A percentile compares a stretch with the other conserved stretches of the same genome.
Conservation (phyloP, 1,140 invertebrate species). For the Cyclina sinensis region DNA sequence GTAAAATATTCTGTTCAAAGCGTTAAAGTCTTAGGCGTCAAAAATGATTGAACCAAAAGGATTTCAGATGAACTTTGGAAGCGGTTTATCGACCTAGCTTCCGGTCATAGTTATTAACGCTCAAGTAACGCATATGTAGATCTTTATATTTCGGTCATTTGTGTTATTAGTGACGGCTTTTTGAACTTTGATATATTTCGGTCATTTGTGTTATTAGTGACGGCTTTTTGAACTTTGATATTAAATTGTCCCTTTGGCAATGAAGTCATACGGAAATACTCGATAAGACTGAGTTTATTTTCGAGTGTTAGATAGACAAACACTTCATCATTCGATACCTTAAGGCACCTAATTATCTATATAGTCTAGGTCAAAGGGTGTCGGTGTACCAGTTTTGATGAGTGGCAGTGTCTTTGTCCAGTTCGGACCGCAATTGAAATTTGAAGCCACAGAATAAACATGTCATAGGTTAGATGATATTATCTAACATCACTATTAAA, state of each 20-base stretch:
- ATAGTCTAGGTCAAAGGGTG: neutral
- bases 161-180: too few relatives aligned
- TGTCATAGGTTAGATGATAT: neutral
- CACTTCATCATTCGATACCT: neutral
- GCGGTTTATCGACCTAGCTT: too few relatives aligned
- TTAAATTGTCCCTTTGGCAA: neutral
- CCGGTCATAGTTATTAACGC: too few relatives aligned
- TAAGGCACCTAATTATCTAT: constrained; percentile 24
- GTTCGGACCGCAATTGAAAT: neutral
- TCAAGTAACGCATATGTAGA: too few relatives aligned
- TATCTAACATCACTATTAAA: neutral
- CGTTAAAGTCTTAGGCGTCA: too few relatives aligned
- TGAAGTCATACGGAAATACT: neutral
- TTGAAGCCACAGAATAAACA: neutral
- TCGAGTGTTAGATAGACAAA: neutral
- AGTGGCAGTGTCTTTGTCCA: neutral
- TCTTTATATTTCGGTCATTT: too few relatives aligned
- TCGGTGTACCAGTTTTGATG: neutral
- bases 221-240: too few relatives aligned
- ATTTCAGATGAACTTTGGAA: too few relatives aligned
- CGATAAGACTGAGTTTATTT: neutral
- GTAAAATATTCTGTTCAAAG: too few relatives aligned
- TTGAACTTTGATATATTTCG: too few relatives aligned
- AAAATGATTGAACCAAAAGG: too few relatives aligned
- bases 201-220: too few relatives aligned